Base-by-base conservation (phyloP, 2,113 vertebrate species). In the Petrocephalus microphthalmus region DNA sequence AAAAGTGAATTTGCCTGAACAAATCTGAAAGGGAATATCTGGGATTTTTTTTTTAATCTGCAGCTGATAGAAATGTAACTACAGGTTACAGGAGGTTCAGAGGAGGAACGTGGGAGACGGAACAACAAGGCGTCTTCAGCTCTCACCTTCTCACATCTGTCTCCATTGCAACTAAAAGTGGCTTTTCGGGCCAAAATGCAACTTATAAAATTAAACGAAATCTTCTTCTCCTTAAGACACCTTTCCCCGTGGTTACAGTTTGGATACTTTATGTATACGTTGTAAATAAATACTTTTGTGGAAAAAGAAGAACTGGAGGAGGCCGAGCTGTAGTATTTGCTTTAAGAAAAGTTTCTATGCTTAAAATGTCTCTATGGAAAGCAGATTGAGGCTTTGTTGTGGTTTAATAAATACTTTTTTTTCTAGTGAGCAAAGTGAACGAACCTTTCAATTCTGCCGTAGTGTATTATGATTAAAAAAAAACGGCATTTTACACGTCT, bases 221-320 rank as follows among this genome's bases (percentile, higher is more conserved):
- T n/a, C 49, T 54, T 85, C 49, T 56, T 85, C 52, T 85, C 52
- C 84, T 85, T 56, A 19, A 85, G 51, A 33, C 49, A 53, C 82
- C 52, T 96, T 95, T 94, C 94, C 94, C 95, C 94, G 93, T 95
- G 95, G 95, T 96, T 95, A 94, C 94, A 95, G 94, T 95, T 95
- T 96, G 96, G 94, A 96, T 94, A 96, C 95, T 96, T 96, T 95
- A 96, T 96, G 96, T 96, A 96, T 94, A 97, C 96, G 95, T 96
- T 96, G 96, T 97, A 96, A 97, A 97, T 89, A 90, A 89, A 90
- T 96, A 96, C 95, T 96, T 96, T 96, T 90, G 95, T 96, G 96
- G 95, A 47, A 96, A 96, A 96, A 96, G 95, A 96, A 96, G 95
- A 95, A 96, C 96, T 96, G 96, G 96, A 96, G 96, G 96, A 88